Conservation (phyloP, 2,797 vertebrate species). For the Malacoraja senta region DNA sequence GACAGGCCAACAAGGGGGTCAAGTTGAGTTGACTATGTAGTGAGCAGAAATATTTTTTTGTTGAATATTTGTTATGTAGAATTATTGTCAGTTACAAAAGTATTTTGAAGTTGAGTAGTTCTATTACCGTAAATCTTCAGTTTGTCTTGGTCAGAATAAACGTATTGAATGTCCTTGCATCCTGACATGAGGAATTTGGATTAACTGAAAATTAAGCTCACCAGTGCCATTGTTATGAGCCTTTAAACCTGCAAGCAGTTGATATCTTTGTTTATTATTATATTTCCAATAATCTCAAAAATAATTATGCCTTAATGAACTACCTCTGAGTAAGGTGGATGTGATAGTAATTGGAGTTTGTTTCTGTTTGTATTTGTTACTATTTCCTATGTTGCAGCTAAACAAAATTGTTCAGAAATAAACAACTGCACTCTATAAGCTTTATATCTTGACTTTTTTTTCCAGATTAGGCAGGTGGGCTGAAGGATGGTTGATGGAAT, state of each 20-base stretch:
- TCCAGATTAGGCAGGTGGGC: too few relatives aligned
- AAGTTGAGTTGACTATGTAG: neutral
- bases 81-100: neutral
- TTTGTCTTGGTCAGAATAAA: neutral
- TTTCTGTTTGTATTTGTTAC: neutral
- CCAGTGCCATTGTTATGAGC: neutral
- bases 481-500: too few relatives aligned
- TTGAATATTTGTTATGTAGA: neutral
- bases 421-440: neutral
- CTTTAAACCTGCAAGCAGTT: neutral
- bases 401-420: slow-evolving; percentile 3
- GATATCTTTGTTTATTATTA: neutral
- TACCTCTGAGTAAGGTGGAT: neutral
- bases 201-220: neutral
- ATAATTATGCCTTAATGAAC: slow-evolving; percentile 35
- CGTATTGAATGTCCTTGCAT: neutral
- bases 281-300: neutral
- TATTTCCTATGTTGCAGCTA: slow-evolving; percentile 19
- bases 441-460: neutral
- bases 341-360: slow-evolving; percentile 13
- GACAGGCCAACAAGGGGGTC: neutral
- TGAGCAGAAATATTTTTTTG: neutral
- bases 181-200: neutral
- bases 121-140: neutral
- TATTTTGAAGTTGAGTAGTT: neutral